phyloP scores from a whole-genome alignment of 2,797 vertebrate genomes.

The Lateolabrax maculatus region DNA sequence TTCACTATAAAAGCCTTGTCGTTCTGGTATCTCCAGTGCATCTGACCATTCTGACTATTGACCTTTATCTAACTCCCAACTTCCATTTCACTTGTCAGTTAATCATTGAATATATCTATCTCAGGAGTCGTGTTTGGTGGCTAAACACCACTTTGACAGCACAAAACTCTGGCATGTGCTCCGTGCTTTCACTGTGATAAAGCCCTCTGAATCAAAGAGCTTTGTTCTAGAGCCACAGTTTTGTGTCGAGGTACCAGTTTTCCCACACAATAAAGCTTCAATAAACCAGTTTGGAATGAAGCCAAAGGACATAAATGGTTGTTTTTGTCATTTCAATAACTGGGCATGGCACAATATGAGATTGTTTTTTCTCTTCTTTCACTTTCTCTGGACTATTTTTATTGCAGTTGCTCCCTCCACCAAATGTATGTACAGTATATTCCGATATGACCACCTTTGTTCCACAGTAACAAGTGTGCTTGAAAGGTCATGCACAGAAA shows the following conservation, averaged over 20 bases:
- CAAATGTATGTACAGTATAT: not conserved
- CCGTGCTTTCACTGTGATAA: slow-evolving; percentile 20
- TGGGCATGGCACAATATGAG: slow-evolving; percentile 18
- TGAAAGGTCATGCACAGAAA: slow-evolving; percentile 7
- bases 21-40: not conserved
- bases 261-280: slow-evolving; percentile 42
- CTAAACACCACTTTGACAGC: slow-evolving; percentile 24
- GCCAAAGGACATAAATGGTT: slow-evolving; percentile 36
- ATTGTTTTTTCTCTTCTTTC: slow-evolving; percentile 18
- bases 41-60: not conserved
- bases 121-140: slow-evolving; percentile 2
- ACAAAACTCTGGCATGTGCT: slow-evolving; percentile 22
- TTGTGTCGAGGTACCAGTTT: slow-evolving; percentile 32
- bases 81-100: not conserved
- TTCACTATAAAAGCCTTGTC: not conserved
- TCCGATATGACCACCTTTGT: not conserved
- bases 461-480: not conserved
- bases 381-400: not conserved
- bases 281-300: slow-evolving; percentile 37
- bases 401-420: not conserved
- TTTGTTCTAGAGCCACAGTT: slow-evolving; percentile 16
- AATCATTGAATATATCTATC: slow-evolving; percentile 4
- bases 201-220: slow-evolving; percentile 38
- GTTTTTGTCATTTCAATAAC: slow-evolving; percentile 50
- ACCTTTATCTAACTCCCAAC: slow-evolving; percentile 9